phyloP scores from a whole-genome alignment of 2,888 invertebrate genomes.

The Cryptocephalus primarius region DNA sequence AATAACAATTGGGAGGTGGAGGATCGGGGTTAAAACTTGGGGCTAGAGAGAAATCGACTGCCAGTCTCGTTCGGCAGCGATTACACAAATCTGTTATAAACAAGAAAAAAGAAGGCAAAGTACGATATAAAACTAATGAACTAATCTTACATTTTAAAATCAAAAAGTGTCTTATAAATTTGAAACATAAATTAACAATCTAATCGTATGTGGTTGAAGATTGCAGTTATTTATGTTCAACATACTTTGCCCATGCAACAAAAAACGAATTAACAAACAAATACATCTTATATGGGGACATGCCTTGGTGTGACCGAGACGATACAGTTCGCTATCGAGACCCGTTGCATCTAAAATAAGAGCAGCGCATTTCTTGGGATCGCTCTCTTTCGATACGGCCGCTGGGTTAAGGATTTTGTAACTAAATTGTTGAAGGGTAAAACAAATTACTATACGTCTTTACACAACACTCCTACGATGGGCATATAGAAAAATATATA shows the following conservation, averaged over 20 bases:
- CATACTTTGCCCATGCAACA: too few species aligned
- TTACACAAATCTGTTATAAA: too few species aligned
- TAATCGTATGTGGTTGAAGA: neutral
- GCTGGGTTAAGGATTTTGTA: conserved; percentile 98
- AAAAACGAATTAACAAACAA: too few species aligned
- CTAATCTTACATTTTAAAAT: too few species aligned
- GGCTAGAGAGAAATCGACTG: too few species aligned
- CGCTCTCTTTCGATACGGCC: conserved; percentile 62
- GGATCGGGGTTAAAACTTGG: too few species aligned
- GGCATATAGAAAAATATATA: neutral
- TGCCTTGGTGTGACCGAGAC: conserved; percentile 98
- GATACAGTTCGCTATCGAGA: conserved; percentile 85
- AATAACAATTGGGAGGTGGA: neutral
- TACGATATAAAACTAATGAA: too few species aligned
- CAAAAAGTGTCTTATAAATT: too few species aligned
- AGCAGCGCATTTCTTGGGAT: conserved; percentile 74
- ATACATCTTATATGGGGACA: conserved; percentile 1
- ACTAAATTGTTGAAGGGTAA: conserved; percentile 46
- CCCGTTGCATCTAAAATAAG: conserved; percentile 72
- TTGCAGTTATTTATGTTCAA: neutral
- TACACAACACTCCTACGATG: too few species aligned
- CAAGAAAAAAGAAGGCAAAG: too few species aligned
- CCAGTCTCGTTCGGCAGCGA: too few species aligned
- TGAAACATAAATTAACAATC: too few species aligned
- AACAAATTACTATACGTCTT: conserved; percentile 3